phyloP scores from a whole-genome alignment of 2,113 vertebrate genomes.

The Brachypteracias leptosomus region DNA sequence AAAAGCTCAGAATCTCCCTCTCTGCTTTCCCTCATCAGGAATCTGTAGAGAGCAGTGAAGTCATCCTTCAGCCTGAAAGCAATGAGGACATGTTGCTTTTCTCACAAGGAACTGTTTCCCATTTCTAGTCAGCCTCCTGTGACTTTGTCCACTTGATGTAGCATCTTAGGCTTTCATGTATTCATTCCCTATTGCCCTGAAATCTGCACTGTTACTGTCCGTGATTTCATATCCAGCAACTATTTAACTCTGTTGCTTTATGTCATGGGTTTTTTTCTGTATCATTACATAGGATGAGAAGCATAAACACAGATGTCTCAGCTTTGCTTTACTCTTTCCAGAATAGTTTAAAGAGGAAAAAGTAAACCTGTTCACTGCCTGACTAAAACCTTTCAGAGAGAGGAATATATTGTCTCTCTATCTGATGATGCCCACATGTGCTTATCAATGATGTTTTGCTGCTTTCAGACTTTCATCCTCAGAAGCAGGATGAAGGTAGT shows the following conservation, averaged over 20 bases:
- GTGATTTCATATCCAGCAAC: not conserved
- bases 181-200: not conserved
- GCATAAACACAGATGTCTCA: not conserved
- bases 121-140: not conserved
- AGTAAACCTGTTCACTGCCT: not conserved
- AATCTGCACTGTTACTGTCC: not conserved
- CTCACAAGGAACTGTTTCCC: not conserved
- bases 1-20: not conserved
- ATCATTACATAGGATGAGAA: not conserved
- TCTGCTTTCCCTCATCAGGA: not conserved
- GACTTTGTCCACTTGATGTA: not conserved
- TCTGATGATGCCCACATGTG: not conserved
- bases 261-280: not conserved
- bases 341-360: not conserved
- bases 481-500: not conserved
- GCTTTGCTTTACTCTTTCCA: not conserved
- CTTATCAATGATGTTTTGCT: not conserved
- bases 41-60: not conserved
- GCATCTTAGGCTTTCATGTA: not conserved
- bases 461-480: not conserved
- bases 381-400: not conserved
- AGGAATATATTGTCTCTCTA: not conserved
- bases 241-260: not conserved
- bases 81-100: not conserved
- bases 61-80: not conserved